Evolutionary conservation across 2,113 vertebrate genomes (phyloP), one percentile per base, ranked within the genome.

Genomic region (Hippopotamus amphibius): DNA sequence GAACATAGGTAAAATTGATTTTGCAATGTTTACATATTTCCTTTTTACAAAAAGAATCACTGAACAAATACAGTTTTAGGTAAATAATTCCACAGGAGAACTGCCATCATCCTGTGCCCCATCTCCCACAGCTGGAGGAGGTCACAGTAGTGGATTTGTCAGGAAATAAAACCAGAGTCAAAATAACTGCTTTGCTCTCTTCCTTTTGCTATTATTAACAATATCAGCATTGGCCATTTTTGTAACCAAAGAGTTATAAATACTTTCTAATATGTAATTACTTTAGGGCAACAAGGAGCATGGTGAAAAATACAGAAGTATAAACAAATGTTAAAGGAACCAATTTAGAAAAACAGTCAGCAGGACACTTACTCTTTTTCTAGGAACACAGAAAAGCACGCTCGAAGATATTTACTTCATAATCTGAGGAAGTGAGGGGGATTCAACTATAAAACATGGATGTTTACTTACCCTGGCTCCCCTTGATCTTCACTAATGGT

Each of bases 261-360:
- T 71, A 65, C 5, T 71, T 90, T 72, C 61, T 88, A 48, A 85
- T 82, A 48, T 88, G 59, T 95, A 74, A 83, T 84, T 84, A 80
- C 19, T 66, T 80, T 66, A 71, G 16, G 11, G 7, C 14, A 88
- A 76, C 17, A 76, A 6, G 63, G 1, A 50, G 0, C 17, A 43
- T 7, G 48, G 6, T 43, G 43, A 68, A 83, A 90, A 68, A 17
- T 17, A 72, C 21, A 53, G 7, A 83, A 77, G 28, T 41, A 1
- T 72, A 50, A 80, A 80, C 53, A 80, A 61, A 53, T 69, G 11
- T 21, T 50, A 55, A 63, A 76, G 21, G 24, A 94, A 33, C 4
- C 30, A 37, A 63, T 46, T 79, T 17, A 93, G 66, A 72, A 65
- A 72, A 88, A 48, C 10, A 48, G 48, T 43, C 33, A 37, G 50